A percentile compares a stretch with the other conserved stretches of the same genome.
Conservation (phyloP, 2,888 invertebrate species). For the Acanthacorydalis orientalis region DNA sequence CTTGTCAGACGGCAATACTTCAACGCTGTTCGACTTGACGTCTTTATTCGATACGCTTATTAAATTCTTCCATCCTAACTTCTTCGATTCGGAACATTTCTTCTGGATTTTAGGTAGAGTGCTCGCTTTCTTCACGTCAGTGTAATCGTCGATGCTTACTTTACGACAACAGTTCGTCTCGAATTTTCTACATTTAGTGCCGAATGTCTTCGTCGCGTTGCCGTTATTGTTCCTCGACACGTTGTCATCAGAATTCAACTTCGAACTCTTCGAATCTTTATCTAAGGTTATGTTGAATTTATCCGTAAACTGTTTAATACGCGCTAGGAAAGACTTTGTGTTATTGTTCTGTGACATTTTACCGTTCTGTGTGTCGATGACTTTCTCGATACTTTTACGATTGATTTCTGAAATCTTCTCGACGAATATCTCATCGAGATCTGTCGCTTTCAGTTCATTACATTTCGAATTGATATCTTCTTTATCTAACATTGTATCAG, state of each 20-base stretch:
- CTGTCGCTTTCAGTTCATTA: not conserved
- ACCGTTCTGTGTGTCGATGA: no score
- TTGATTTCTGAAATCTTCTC: constrained; percentile 9
- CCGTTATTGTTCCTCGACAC: no score
- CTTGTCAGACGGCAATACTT: no score
- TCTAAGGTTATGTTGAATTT: constrained; percentile 28
- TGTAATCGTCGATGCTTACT: constrained; percentile 18
- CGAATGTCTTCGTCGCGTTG: constrained; percentile 12
- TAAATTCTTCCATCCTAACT: constrained; percentile 22
- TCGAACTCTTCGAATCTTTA: constrained; percentile 23
- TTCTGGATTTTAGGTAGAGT: constrained; percentile 18
- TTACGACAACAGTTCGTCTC: constrained; percentile 14
- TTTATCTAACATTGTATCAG: not conserved
- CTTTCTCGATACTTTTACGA: no score
- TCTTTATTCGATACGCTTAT: constrained; percentile 14
- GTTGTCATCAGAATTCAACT: constrained; percentile 11
- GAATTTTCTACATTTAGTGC: constrained; percentile 11
- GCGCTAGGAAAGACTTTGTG: constrained; percentile 25
- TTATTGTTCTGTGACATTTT: constrained; percentile 16
- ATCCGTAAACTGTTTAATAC: constrained; percentile 35
- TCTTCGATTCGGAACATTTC: constrained; percentile 17
- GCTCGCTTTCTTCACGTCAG: constrained; percentile 19
- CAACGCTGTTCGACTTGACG: not conserved
- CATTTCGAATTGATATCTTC: not conserved
- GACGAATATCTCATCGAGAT: constrained; percentile 11